Evolutionary conservation across 2,888 invertebrate genomes (phyloP).

Genomic region (Cylindroiulus punctatus): DNA sequence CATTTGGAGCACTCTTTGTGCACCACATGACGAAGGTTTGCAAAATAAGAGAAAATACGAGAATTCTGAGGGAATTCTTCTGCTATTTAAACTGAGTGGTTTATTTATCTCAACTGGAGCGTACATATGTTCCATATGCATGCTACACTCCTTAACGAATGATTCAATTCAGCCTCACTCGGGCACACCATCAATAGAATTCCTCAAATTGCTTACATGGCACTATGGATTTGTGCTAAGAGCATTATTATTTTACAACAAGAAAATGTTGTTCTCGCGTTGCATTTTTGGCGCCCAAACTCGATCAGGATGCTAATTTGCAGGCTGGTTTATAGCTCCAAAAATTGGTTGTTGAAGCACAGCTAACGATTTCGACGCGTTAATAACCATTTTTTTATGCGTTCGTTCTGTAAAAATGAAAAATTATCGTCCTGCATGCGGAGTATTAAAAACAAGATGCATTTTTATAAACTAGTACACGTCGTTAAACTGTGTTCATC

Average conservation of each 20-base stretch:
- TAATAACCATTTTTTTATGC: constrained; percentile 27
- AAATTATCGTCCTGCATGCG: neutral
- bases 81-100: no score
- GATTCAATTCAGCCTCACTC: no score
- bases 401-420: neutral
- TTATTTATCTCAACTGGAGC: no score
- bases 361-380: neutral
- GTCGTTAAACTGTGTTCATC: neutral
- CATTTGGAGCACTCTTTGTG: no score
- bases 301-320: neutral
- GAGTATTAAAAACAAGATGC: constrained; percentile 29
- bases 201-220: neutral
- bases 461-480: neutral
- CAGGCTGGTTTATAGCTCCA: neutral
- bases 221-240: neutral
- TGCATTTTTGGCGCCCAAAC: neutral
- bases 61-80: no score
- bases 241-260: neutral
- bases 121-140: neutral
- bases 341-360: constrained; percentile 9
- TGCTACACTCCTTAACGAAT: neutral
- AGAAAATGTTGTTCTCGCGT: neutral
- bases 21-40: no score
- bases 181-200: neutral
- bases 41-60: no score